A percentile compares a stretch with the other conserved stretches of the same genome.
These are phyloP conservation scores for Melieria crassipennis DNA, from an alignment of 2,888 invertebrate genomes.

Conservation along the genomic window DNA sequence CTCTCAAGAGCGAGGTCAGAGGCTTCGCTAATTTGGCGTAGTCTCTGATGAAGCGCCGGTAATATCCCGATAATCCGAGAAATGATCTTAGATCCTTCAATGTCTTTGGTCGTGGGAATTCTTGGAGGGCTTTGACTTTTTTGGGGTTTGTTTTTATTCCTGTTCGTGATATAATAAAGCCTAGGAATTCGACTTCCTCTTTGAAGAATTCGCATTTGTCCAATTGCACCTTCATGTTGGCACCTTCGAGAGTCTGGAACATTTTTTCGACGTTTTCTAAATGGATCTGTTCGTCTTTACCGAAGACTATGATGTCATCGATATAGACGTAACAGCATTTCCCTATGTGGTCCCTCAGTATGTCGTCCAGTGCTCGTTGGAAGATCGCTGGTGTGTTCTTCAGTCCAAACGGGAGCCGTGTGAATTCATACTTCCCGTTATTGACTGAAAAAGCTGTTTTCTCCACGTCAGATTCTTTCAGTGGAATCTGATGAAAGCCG, in stretches of 20 bases:
- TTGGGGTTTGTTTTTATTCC: constrained; percentile 39
- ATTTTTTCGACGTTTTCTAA: constrained; percentile 26
- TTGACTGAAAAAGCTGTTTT: constrained; percentile 26
- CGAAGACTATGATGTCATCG: constrained; percentile 22
- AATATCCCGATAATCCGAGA: constrained; percentile 37
- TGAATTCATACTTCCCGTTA: constrained; percentile 37
- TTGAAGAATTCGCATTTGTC: constrained; percentile 32
- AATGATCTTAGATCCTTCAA: constrained; percentile 38
- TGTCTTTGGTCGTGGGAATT: constrained; percentile 35
- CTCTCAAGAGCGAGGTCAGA: constrained; percentile 27
- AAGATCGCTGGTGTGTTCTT: constrained; percentile 38
- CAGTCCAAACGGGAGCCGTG: constrained; percentile 33
- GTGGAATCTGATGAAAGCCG: no score
- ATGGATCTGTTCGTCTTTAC: constrained; percentile 35
- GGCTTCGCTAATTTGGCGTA: constrained; percentile 34
- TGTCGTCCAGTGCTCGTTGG: constrained; percentile 44
- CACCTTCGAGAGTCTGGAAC: constrained; percentile 20
- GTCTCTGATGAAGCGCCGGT: constrained; percentile 16
- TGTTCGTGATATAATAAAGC: constrained; percentile 34
- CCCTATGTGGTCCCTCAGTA: constrained; percentile 38
- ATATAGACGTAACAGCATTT: constrained; percentile 21
- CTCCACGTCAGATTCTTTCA: no score
- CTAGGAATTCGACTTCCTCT: constrained; percentile 24
- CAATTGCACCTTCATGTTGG: constrained; percentile 34
- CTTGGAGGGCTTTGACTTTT: constrained; percentile 37